These are phyloP conservation scores for Pholis gunnellus DNA, from an alignment of 2,113 vertebrate species.

Conservation along the genomic window DNA sequence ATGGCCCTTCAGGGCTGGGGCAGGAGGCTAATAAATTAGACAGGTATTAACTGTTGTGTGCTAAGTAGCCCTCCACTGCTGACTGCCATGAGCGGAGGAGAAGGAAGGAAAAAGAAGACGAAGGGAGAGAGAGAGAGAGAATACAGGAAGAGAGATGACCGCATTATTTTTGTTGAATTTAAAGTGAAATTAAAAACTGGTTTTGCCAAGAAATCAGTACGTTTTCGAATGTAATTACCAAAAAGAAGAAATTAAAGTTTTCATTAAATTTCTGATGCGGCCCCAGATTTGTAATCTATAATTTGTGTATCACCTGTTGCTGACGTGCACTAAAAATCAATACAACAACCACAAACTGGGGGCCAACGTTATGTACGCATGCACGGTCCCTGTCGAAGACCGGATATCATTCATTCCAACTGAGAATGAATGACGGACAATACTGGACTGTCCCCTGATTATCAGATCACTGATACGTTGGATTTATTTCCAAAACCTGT, in stretches of 20 bases:
- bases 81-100: conserved; percentile 56
- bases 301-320: neutral
- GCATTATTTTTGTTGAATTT: neutral
- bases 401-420: no score
- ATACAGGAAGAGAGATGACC: neutral
- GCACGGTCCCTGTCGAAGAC: neutral
- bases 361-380: neutral
- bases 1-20: conserved; percentile 95
- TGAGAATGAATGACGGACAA: no score
- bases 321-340: neutral
- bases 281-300: neutral
- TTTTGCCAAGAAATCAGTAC: neutral
- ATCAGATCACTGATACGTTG: neutral
- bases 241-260: neutral
- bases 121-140: neutral
- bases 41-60: conserved; percentile 99
- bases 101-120: neutral
- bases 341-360: neutral
- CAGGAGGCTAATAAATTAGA: conserved; percentile 99
- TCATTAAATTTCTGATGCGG: neutral
- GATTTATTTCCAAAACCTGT: no score
- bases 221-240: neutral
- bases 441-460: no score
- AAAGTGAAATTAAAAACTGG: neutral
- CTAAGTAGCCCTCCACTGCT: conserved; percentile 79